phyloP scores from a whole-genome alignment of 2,797 vertebrate species.

The Triplophysa bombifrons region DNA sequence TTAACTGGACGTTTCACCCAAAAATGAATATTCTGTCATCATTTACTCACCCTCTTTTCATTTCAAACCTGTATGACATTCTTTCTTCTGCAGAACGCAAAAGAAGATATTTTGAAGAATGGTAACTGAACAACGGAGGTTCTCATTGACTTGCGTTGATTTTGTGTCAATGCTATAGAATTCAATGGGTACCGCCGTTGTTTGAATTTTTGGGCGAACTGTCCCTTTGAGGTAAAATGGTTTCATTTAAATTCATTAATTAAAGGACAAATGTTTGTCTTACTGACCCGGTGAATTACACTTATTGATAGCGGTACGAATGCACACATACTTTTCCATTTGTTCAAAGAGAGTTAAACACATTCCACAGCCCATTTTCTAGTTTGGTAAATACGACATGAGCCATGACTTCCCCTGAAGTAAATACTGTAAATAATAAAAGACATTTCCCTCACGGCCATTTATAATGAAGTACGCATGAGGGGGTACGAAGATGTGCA shows the following conservation, averaged over 20 bases:
- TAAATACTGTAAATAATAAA: slow-evolving; percentile 89
- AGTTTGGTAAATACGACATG: slow-evolving; percentile 83
- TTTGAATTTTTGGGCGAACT: no score
- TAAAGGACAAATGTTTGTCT: slow-evolving; percentile 74
- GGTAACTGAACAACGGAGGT: no score
- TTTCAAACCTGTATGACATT: no score
- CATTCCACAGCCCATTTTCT: slow-evolving; percentile 79
- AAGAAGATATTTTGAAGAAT: no score
- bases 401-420: slow-evolving; percentile 78
- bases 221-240: no score
- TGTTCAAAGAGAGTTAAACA: slow-evolving; percentile 71
- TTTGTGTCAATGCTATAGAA: no score
- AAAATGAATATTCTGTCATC: no score
- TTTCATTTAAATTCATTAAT: slow-evolving; percentile 73
- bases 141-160: no score
- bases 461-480: slow-evolving; percentile 64
- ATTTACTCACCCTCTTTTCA: no score
- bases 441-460: slow-evolving; percentile 77
- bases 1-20: neutral
- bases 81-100: no score
- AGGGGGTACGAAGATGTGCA: slow-evolving; percentile 29
- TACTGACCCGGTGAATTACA: slow-evolving; percentile 38
- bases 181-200: no score
- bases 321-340: slow-evolving; percentile 72
- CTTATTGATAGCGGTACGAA: slow-evolving; percentile 72